Conservation (phyloP, 2,113 vertebrate genomes). For the Zingel zingel region DNA sequence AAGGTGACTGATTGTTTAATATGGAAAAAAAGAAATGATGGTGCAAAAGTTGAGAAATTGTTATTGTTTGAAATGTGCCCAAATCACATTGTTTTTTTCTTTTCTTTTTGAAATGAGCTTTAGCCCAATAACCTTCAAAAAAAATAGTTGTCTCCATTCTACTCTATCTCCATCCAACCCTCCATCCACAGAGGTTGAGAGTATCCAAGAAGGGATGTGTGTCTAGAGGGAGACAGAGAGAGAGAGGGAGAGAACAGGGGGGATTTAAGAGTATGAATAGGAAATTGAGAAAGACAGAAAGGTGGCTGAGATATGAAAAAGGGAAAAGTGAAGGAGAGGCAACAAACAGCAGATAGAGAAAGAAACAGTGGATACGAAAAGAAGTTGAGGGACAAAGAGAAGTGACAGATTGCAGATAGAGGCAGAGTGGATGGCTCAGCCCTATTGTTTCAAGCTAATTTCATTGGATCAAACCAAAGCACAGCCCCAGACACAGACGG, state of each 20-base stretch:
- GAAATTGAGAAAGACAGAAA: constrained; percentile 13
- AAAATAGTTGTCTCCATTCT: neutral
- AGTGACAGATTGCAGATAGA: constrained; percentile 45
- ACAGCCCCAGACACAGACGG: constrained; percentile 69
- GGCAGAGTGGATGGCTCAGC: constrained; percentile 35
- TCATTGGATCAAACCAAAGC: constrained; percentile 77
- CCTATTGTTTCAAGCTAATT: constrained; percentile 77
- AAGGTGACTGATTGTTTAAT: neutral
- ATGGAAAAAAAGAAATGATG: neutral
- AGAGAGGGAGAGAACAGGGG: neutral
- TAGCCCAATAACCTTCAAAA: constrained; percentile 3
- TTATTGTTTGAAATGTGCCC: neutral
- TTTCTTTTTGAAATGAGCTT: neutral
- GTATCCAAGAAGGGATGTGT: neutral
- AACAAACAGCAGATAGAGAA: neutral
- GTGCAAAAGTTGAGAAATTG: neutral
- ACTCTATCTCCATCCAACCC: neutral
- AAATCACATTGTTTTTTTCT: neutral
- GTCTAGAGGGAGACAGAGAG: neutral
- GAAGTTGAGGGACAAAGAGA: constrained; percentile 13
- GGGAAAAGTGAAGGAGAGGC: neutral
- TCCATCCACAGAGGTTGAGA: neutral
- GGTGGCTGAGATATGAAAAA: neutral
- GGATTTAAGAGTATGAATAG: constrained; percentile 1
- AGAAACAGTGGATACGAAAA: constrained; percentile 20